Evolutionary conservation across 2,113 vertebrate genomes (phyloP).

Genomic region (Semnornis frantzii): DNA sequence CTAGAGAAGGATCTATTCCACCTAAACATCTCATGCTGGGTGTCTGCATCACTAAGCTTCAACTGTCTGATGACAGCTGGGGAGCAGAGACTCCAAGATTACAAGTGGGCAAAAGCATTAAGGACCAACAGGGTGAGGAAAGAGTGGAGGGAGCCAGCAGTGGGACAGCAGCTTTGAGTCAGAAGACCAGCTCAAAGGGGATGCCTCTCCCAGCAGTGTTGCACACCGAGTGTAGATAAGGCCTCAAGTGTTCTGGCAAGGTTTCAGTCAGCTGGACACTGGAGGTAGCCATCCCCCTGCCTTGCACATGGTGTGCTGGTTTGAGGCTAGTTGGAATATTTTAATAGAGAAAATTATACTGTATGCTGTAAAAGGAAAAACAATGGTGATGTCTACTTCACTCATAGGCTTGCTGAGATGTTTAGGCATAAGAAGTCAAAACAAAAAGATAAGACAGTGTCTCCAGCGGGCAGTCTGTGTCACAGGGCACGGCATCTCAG

Average conservation of each 20-base stretch:
- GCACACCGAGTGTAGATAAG: rapidly evolving
- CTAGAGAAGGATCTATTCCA: not conserved
- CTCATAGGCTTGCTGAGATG: too few species aligned
- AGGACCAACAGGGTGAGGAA: not conserved
- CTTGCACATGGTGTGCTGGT: rapidly evolving
- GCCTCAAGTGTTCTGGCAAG: not conserved
- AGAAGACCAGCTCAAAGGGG: not conserved
- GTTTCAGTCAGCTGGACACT: not conserved
- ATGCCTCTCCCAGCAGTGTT: not conserved
- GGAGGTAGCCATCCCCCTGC: not conserved
- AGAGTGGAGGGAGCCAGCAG: not conserved
- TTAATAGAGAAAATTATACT: too few species aligned
- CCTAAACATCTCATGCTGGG: not conserved
- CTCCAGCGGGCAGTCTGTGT: too few species aligned
- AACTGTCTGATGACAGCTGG: not conserved
- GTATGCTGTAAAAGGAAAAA: too few species aligned
- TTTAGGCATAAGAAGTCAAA: too few species aligned
- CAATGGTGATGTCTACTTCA: too few species aligned
- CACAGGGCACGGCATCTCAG: too few species aligned
- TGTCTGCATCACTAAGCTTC: not conserved
- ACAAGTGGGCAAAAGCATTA: not conserved
- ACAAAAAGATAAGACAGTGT: too few species aligned
- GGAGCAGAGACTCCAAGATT: not conserved
- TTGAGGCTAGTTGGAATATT: too few species aligned
- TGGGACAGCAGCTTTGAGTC: not conserved